Percentiles rank a stretch among this genome's conserved stretches.
phyloP scores from a whole-genome alignment of 2,113 vertebrate genomes.

The Crotophaga sulcirostris region DNA sequence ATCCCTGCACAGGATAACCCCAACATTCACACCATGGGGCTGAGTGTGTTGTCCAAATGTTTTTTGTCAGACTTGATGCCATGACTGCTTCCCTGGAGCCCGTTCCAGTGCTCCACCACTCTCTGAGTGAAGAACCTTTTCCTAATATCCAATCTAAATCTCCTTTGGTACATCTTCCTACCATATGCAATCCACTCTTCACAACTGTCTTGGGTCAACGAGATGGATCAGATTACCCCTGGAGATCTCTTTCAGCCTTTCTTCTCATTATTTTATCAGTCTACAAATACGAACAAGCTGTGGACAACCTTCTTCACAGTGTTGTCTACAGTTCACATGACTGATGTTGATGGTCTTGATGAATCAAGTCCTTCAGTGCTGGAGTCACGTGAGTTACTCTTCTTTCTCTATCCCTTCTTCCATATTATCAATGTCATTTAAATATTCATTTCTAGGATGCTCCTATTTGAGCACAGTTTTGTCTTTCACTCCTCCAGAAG shows the following conservation, averaged over 20 bases:
- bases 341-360: no score
- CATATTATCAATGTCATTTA: not conserved
- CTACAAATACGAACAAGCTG: not conserved
- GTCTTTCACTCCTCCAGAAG: not conserved
- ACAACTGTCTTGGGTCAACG: not conserved
- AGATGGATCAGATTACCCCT: not conserved
- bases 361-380: not conserved
- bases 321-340: not conserved
- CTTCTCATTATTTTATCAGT: not conserved
- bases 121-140: no score
- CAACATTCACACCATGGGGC: no score
- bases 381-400: not conserved
- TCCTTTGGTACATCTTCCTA: no score
- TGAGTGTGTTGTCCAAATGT: no score
- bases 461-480: not conserved
- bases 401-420: not conserved
- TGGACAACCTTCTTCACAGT: not conserved
- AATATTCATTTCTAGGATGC: rapidly evolving
- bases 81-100: no score
- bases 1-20: no score
- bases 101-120: no score
- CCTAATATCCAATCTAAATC: no score
- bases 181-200: not conserved
- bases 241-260: not conserved
- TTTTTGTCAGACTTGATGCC: no score